Conservation (phyloP, 2,797 vertebrate species). For the Craterocephalus amniculus region DNA sequence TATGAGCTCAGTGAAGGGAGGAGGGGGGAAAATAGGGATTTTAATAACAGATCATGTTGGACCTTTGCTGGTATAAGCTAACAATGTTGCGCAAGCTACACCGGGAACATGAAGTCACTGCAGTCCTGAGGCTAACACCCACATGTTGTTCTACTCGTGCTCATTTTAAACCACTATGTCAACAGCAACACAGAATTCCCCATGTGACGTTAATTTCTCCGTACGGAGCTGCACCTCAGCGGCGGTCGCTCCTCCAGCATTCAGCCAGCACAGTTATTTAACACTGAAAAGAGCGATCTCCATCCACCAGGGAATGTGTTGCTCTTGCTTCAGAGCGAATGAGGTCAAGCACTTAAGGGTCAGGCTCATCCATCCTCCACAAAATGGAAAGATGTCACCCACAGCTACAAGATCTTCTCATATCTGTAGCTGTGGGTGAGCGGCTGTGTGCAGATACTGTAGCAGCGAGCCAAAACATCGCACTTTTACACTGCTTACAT, state of each 20-base stretch:
- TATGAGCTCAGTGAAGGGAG: slow-evolving; percentile 63
- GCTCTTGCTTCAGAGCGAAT: slow-evolving; percentile 43
- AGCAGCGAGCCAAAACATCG: slow-evolving; percentile 19
- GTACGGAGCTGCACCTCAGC: slow-evolving; percentile 24
- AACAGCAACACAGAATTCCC: slow-evolving; percentile 19
- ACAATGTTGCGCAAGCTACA: slow-evolving; percentile 60
- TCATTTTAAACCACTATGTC: slow-evolving; percentile 37
- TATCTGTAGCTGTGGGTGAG: slow-evolving; percentile 29
- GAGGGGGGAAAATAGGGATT: slow-evolving; percentile 44
- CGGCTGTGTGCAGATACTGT: slow-evolving; percentile 8
- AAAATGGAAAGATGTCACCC: slow-evolving; percentile 49
- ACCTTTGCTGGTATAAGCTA: slow-evolving; percentile 48
- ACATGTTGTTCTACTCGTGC: slow-evolving; percentile 49
- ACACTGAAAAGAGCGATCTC: slow-evolving; percentile 18
- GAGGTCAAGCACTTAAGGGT: slow-evolving; percentile 64
- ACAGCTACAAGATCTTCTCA: slow-evolving; percentile 14
- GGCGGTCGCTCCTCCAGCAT: slow-evolving; percentile 50
- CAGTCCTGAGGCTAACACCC: slow-evolving; percentile 44
- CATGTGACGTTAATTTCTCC: slow-evolving; percentile 26
- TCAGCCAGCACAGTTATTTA: slow-evolving; percentile 18
- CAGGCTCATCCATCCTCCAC: slow-evolving; percentile 61
- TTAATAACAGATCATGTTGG: slow-evolving; percentile 63
- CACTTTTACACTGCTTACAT: slow-evolving; percentile 19
- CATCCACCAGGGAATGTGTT: slow-evolving; percentile 53
- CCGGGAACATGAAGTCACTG: slow-evolving; percentile 56